Base-by-base conservation (phyloP, 2,797 vertebrate species). In the Fratercula arctica region DNA sequence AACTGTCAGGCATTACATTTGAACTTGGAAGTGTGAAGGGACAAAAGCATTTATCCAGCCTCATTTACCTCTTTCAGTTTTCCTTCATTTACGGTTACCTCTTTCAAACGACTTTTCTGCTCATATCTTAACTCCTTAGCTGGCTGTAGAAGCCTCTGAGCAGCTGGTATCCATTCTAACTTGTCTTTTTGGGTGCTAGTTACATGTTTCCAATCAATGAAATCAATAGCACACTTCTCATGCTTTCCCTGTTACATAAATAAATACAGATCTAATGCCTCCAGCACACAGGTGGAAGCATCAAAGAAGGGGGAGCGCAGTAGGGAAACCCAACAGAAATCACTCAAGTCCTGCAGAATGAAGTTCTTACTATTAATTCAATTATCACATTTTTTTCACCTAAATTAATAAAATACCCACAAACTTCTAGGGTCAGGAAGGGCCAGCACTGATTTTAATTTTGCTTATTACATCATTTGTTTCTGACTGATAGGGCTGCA, bases 351-450 rank as follows among this genome's bases (percentile, higher is more conserved):
- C 69, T 51, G 57, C 45, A 87, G 87, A 89, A 87, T 57, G 24
- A 92, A 94, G 53, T 53, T 89, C 79, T 66, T 39, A 59, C 16
- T 4, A 78, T 69, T 39, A 89, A 78, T 78, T 84, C 19, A 81
- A 75, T 88, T 83, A 94, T 16, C 76, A 66, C n/a, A 12, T 57
- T 84, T 70, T 79, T 87, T 56, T 67, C 54, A 82, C 73, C 68
- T 74, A 83, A 84, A 77, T 78, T 87, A 91, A 79, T 94, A 82
- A 89, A 76, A 92, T n/a, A 48, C 21, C 37, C 61, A 68, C 76
- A 70, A 85, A 87, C 26, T 54, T 70, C 57, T 68, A 77, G 51
- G 35, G 35, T 35, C n/a, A 85, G 75, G 60, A 94, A 92, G 74
- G 37, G 61, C 78, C 66, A 91, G 69, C 25, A 20, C 50, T 89